Base-by-base conservation (phyloP, 2,888 invertebrate species). In the Zygogramma bicolorata region DNA sequence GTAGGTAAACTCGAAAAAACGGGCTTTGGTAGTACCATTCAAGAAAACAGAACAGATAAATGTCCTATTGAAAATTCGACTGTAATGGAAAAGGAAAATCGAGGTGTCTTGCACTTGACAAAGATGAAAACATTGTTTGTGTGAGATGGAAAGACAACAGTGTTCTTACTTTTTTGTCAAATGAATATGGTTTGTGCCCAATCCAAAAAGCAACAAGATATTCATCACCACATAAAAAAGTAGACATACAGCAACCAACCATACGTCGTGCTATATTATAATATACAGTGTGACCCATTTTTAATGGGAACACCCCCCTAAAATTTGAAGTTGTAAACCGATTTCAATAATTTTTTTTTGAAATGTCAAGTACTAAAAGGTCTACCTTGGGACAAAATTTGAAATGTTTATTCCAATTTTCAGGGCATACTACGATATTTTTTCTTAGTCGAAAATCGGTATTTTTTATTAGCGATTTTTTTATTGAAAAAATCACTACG, bases 81-180 rank as follows among this genome's bases (percentile, higher is more conserved):
- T 31, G 6, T 22, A 31, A 53, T 69, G 53, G 15, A 49, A 31
- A 53, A 65, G 46, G 20, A 22, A 18, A 57, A 53, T 8, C 38
- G 70, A 2, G 62, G 69, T 31, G 15, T 29, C 29, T 62, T 58
- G 59, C 58, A 59, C 22, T 70, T 42, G 68, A 68, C 15, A 34
- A 70, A 27, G 31, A 49, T n/a, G 29, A 70, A 15, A 61, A 46
- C 18, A 59, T 70, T 40, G 34, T 67, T 34, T 57, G 60, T 42
- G 61, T 66, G 8, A 40, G 57, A 6, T 71, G 66, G 67, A 71
- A 71, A 38, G 71, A 71, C 46, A 62, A 71, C 53, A 67, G 40
- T 49, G 53, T 68, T 34, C 62, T 68, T 10, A 71, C 71, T 18
- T n/a, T 68, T 10, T 29, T 71, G 20, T 71, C 71, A 13, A 71